phyloP scores from a whole-genome alignment of 2,797 vertebrate species.

The Avahi laniger region DNA sequence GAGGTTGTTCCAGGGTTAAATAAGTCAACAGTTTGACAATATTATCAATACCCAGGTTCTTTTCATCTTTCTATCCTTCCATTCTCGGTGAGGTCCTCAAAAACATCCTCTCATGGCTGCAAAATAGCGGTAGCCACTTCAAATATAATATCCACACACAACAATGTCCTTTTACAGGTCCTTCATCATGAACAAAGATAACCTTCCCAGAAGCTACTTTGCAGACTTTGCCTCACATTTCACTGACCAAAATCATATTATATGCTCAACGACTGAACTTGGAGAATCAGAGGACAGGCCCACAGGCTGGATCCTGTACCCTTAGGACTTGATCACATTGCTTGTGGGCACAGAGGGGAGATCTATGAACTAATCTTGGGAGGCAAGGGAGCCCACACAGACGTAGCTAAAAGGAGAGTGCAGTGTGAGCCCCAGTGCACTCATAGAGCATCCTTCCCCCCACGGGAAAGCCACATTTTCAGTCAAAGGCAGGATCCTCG shows the following conservation, averaged over 20 bases:
- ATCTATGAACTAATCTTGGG: background rate
- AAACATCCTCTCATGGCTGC: background rate
- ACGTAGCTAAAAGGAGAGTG: background rate
- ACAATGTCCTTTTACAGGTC: background rate
- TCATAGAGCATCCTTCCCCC: background rate
- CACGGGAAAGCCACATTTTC: background rate
- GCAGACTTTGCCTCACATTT: background rate
- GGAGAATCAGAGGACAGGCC: background rate
- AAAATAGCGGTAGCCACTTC: background rate
- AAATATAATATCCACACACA: background rate
- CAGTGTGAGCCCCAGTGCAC: accelerated
- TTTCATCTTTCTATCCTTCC: background rate
- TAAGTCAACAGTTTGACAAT: background rate
- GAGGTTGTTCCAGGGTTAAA: background rate
- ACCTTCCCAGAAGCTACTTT: background rate
- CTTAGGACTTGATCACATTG: background rate
- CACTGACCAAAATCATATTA: background rate
- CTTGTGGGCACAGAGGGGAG: background rate
- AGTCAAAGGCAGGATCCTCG: background rate
- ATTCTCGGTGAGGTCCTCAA: background rate
- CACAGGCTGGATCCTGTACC: background rate
- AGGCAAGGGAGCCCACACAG: background rate
- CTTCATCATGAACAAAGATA: background rate
- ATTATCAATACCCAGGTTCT: background rate
- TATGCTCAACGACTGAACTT: background rate